Percentiles rank a stretch among this genome's conserved stretches.
Conservation (phyloP, 2,113 vertebrate species). For the Phalacrocorax aristotelis region DNA sequence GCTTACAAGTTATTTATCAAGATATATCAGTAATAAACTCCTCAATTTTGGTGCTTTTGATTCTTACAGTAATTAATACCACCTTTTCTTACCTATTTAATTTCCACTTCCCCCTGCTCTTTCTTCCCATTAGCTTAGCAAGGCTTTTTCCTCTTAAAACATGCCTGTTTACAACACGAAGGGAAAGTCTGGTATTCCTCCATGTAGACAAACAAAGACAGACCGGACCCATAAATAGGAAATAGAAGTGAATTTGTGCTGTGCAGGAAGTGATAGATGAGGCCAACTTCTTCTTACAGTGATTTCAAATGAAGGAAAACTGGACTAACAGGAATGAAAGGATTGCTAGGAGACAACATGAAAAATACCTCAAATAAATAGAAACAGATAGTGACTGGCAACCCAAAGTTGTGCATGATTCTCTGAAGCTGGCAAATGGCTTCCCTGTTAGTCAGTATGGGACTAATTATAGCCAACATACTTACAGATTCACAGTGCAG, state of each 20-base stretch:
- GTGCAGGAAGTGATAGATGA: background rate
- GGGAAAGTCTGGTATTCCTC: conserved; percentile 5
- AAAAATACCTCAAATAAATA: background rate
- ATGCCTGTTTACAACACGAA: background rate
- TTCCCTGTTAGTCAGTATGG: background rate
- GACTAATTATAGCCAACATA: background rate
- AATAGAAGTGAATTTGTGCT: background rate
- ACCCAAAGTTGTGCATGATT: background rate
- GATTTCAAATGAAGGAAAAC: background rate
- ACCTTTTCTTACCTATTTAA: background rate
- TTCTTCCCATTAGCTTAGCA: background rate
- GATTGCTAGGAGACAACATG: background rate
- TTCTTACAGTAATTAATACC: background rate
- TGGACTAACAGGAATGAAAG: background rate
- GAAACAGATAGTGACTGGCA: background rate
- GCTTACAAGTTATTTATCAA: background rate
- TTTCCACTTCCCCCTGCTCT: background rate
- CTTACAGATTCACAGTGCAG: background rate
- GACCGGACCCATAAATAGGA: background rate
- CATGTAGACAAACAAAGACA: background rate
- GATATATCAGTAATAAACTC: background rate
- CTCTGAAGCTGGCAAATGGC: background rate
- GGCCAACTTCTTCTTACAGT: background rate
- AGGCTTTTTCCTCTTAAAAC: background rate
- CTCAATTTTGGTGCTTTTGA: background rate